Conservation (phyloP, 1,140 invertebrate genomes). For the Microvelia longipes region DNA sequence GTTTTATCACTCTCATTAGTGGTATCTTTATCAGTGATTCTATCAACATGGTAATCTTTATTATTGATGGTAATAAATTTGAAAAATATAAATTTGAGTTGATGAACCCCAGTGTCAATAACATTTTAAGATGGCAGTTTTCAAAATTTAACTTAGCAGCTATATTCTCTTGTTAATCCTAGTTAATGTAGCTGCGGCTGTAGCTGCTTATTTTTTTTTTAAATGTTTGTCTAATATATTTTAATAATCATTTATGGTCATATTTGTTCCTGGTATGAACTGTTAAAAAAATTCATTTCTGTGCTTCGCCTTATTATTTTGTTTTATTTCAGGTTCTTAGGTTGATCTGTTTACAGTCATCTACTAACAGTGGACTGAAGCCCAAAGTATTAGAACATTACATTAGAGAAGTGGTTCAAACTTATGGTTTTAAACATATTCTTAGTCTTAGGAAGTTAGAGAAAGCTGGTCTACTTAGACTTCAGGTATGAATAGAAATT, state of each 20-base stretch:
- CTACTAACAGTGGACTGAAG: constrained; percentile 76
- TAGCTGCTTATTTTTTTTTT: too few species aligned
- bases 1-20: too few species aligned
- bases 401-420: constrained; percentile 78
- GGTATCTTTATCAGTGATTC: too few species aligned
- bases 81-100: too few species aligned
- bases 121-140: too few species aligned
- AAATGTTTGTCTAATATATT: neutral
- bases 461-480: constrained; percentile 62
- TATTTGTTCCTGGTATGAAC: neutral
- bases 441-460: constrained; percentile 75
- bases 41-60: too few species aligned
- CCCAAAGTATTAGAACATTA: constrained; percentile 81
- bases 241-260: neutral
- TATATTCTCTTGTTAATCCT: too few species aligned
- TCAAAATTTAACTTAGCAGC: too few species aligned
- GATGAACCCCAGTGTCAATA: too few species aligned
- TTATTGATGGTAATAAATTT: too few species aligned
- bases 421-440: constrained; percentile 77
- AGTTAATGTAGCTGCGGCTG: too few species aligned
- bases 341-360: constrained; percentile 76
- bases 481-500: constrained; percentile 34
- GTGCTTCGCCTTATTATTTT: too few species aligned
- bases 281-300: neutral
- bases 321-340: constrained; percentile 44